Evolutionary conservation across 2,797 vertebrate species (phyloP), one percentile per base, ranked within the genome.

Genomic region (Enteromius unitaeniatus): DNA sequence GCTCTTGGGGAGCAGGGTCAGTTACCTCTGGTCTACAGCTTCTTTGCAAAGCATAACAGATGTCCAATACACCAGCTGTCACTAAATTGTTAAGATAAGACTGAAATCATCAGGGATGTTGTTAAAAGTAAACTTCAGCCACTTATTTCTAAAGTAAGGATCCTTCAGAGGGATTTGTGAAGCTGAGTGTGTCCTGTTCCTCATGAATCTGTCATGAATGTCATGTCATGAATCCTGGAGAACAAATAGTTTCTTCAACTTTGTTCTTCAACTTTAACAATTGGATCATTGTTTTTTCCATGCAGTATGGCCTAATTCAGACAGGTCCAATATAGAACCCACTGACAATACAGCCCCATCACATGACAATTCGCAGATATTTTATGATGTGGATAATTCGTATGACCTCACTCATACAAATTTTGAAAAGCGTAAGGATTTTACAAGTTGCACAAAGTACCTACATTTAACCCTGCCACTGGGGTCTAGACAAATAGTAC

Each of bases 81-180:
- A 3, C 40, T 45, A 26, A 70, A 70, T 8, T 70, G 68, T 26
- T 45, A 26, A 31, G 14, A 17, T 64, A 17, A 17, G 60, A 26
- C n/a, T 45, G n/a, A 26, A 70, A 23, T 70, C 68, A 70, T 45
- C 40, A 15, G 68, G 68, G 67, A 69, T 15, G n/a, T 70, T 70
- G 67, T 45, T 45, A 70, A 70, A 70, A 45, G 37, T 45, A 45
- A 45, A 70, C 67, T 70, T 70, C 40, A 69, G 67, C 5, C 21
- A 69, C 21, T 69, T 69, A 42, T 69, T 42, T 69, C 3, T 45
- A 70, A 23, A 69, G 37, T 42, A 42, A 11, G n/a, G 2, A n/a
- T 42, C 21, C 21, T 69, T 45, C 11, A 23, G 67, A 23, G 6
- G 40, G n/a, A 69, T 69, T 23, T 23, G 23, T 7, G 14, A n/a